These are phyloP conservation scores for Sesamia inferens DNA, from an alignment of 2,888 invertebrate genomes.

Conservation along the genomic window DNA sequence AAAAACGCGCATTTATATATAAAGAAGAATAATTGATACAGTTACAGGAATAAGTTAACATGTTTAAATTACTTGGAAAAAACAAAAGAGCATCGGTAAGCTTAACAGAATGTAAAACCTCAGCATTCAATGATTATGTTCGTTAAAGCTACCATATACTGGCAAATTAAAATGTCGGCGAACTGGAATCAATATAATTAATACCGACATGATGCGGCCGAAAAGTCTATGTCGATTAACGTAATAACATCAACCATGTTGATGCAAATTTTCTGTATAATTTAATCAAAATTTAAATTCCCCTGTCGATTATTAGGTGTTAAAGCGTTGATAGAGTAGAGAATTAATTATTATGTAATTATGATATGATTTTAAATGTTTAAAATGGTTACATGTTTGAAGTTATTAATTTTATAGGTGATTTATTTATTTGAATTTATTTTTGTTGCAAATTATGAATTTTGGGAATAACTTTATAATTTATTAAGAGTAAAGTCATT, in stretches of 20 bases:
- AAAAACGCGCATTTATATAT: background rate
- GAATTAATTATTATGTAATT: slow-evolving; percentile 38
- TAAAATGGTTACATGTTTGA: background rate
- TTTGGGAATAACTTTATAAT: background rate
- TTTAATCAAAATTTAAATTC: slow-evolving; percentile 61
- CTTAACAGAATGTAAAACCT: slow-evolving; percentile 25
- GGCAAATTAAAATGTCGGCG: slow-evolving; percentile 45
- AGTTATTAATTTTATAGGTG: slow-evolving; percentile 16
- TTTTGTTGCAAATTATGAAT: background rate
- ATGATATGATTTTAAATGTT: slow-evolving; percentile 27
- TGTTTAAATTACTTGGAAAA: slow-evolving; percentile 15
- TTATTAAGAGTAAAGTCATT: too few relatives aligned
- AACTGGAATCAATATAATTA: slow-evolving; percentile 51
- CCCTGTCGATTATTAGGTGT: slow-evolving; percentile 47
- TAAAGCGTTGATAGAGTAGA: slow-evolving; percentile 28
- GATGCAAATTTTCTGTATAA: slow-evolving; percentile 58
- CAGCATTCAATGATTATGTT: slow-evolving; percentile 24
- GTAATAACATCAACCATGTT: slow-evolving; percentile 43
- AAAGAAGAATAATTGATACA: background rate
- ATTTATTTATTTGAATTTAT: background rate
- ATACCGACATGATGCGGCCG: slow-evolving; percentile 35
- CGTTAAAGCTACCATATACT: slow-evolving; percentile 18
- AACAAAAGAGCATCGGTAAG: slow-evolving; percentile 11
- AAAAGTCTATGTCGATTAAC: slow-evolving; percentile 60
- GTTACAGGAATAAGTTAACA: background rate